Conservation (phyloP, 2,113 vertebrate species). For the Garra rufa region DNA sequence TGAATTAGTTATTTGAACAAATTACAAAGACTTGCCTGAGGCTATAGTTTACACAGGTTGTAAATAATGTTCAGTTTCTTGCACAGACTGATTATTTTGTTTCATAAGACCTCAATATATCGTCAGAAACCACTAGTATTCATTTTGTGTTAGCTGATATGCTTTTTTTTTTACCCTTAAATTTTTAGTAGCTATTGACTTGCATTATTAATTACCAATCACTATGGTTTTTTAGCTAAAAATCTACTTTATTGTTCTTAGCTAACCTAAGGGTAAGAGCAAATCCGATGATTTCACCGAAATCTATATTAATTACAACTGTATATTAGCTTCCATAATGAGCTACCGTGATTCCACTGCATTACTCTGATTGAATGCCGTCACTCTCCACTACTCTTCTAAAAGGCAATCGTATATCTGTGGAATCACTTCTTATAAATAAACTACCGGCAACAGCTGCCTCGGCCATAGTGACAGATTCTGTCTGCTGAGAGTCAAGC, state of each 20-base stretch:
- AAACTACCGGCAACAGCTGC: neutral
- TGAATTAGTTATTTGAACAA: no score
- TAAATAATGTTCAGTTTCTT: neutral
- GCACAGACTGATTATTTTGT: no score
- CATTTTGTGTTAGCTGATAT: no score
- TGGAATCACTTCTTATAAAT: slow-evolving; percentile 30
- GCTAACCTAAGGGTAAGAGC: no score
- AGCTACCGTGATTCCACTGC: neutral
- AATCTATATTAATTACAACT: neutral
- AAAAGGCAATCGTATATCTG: slow-evolving; percentile 5
- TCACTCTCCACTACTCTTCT: slow-evolving; percentile 22
- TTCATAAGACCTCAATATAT: neutral
- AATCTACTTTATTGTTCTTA: no score
- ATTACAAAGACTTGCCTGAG: neutral
- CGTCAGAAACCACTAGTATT: neutral
- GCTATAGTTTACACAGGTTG: neutral
- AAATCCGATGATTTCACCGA: neutral
- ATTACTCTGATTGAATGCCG: neutral
- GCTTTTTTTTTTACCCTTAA: neutral
- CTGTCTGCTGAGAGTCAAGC: slow-evolving; percentile 23
- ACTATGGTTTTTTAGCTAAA: no score
- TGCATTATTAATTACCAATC: neutral
- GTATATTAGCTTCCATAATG: neutral
- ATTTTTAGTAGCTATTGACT: neutral
- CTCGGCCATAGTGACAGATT: slow-evolving; percentile 4